These are phyloP conservation scores for Hylia prasina DNA, from an alignment of 2,113 vertebrate species.

Conservation along the genomic window DNA sequence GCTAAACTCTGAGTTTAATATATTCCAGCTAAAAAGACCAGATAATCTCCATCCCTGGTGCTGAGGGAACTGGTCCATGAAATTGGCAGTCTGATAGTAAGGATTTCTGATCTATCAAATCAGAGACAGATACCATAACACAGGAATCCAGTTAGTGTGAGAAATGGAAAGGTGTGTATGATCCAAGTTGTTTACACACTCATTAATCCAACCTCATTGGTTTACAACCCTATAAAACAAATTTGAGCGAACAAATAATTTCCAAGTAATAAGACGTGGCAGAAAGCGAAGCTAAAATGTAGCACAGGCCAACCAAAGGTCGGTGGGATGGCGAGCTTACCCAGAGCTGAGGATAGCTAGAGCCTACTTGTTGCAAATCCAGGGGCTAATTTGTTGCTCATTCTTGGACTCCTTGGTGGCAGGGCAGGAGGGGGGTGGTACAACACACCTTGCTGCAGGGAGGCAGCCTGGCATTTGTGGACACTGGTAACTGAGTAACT, in stretches of 20 bases:
- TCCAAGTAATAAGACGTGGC: background rate
- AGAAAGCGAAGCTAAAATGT: background rate
- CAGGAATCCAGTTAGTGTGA: background rate
- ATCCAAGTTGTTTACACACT: background rate
- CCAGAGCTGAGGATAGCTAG: background rate
- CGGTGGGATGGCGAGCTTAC: background rate
- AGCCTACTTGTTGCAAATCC: background rate
- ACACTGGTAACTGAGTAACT: background rate
- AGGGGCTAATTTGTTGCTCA: accelerated
- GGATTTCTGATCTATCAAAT: conserved; percentile 38
- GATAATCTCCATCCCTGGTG: conserved; percentile 23
- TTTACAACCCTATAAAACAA: background rate
- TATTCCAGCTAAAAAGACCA: conserved; percentile 36
- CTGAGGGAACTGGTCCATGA: conserved; percentile 49
- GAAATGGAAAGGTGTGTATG: background rate
- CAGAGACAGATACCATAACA: background rate
- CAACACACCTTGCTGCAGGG: background rate
- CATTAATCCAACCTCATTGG: background rate
- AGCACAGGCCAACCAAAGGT: background rate
- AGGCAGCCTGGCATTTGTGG: background rate
- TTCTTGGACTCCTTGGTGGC: background rate
- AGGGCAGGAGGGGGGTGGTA: background rate
- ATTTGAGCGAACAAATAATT: background rate
- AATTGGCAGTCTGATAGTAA: conserved; percentile 33
- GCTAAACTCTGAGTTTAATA: conserved; percentile 24